These are phyloP conservation scores for Acanthoscelides obtectus DNA, from an alignment of 2,888 invertebrate genomes.

Conservation along the genomic window DNA sequence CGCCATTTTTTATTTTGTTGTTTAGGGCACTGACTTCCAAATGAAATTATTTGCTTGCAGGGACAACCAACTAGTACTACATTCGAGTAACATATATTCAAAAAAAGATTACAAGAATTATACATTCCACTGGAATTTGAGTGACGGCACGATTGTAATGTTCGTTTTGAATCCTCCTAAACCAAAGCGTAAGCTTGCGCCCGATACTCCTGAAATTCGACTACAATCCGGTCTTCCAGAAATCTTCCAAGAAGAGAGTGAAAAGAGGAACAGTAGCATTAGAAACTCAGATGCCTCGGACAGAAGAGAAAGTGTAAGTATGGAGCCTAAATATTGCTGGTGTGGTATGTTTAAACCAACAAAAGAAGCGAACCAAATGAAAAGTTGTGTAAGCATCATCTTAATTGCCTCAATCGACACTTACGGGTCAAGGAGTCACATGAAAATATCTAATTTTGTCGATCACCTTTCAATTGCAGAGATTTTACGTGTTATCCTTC, in stretches of 20 bases:
- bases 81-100: constrained; percentile 19
- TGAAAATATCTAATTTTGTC: too few species aligned
- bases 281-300: background rate
- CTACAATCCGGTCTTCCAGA: background rate
- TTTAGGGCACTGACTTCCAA: too few species aligned
- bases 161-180: constrained; percentile 14
- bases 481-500: too few species aligned
- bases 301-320: background rate
- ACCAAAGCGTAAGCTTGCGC: background rate
- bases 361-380: too few species aligned
- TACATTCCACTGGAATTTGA: constrained; percentile 23
- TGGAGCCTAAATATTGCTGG: too few species aligned
- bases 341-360: too few species aligned
- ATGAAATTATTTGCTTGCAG: background rate
- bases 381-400: too few species aligned
- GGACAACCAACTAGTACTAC: constrained; percentile 22
- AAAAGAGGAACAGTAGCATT: background rate
- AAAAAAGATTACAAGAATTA: constrained; percentile 14
- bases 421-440: too few species aligned
- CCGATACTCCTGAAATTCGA: background rate
- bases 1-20: too few species aligned
- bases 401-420: too few species aligned
- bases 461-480: too few species aligned
- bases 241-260: background rate
- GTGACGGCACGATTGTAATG: constrained; percentile 27